Percentiles rank a stretch among this genome's conserved stretches.
phyloP scores from a whole-genome alignment of 2,113 vertebrate genomes.

The Zapus hudsonius region DNA sequence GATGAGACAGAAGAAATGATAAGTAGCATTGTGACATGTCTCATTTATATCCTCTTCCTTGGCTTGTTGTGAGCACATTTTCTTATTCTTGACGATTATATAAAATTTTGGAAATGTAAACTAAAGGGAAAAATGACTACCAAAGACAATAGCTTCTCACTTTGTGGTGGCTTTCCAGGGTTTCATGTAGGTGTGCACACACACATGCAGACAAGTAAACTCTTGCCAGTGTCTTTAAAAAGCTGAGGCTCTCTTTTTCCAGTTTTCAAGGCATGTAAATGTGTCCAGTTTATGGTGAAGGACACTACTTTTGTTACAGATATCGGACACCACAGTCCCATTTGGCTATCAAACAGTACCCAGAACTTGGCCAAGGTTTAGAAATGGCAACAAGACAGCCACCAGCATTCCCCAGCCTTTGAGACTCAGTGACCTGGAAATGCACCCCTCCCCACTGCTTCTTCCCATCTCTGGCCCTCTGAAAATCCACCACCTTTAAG shows the following conservation, averaged over 20 bases:
- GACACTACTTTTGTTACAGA: not conserved
- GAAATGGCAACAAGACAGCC: rapidly evolving
- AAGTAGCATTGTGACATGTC: rapidly evolving
- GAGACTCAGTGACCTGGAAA: rapidly evolving
- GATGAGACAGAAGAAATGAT: too few relatives aligned
- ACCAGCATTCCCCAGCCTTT: rapidly evolving
- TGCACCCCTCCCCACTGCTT: rapidly evolving
- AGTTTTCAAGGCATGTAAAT: rapidly evolving
- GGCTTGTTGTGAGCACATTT: not conserved
- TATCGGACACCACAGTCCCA: rapidly evolving
- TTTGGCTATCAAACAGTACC: rapidly evolving
- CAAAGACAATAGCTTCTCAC: not conserved
- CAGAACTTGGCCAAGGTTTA: not conserved
- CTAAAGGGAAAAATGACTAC: not conserved
- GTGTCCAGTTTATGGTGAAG: not conserved
- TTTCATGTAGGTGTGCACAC: not conserved
- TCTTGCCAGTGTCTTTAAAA: not conserved
- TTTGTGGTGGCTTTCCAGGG: not conserved
- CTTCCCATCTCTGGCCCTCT: rapidly evolving
- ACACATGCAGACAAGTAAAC: not conserved
- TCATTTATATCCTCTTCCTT: not conserved
- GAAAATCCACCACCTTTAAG: not conserved
- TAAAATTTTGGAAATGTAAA: not conserved
- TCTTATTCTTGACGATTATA: not conserved
- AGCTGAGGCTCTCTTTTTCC: not conserved